These are phyloP conservation scores for Melolontha melolontha DNA, from an alignment of 2,888 invertebrate genomes.

Conservation along the genomic window DNA sequence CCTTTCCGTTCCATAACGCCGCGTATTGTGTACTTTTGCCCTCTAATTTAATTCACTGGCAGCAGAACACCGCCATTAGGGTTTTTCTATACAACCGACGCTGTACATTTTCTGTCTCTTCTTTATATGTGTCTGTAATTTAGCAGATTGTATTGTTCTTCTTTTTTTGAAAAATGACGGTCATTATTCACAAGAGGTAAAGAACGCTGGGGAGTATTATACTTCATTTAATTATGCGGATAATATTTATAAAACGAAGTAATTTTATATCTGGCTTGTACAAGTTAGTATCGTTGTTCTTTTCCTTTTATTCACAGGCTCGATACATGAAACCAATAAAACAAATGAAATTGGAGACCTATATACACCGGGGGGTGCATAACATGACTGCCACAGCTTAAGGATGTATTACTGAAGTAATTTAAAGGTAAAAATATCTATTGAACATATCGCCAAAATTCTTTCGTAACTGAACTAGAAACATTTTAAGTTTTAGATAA, in stretches of 20 bases:
- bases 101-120: constrained; percentile 18
- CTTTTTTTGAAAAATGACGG: constrained; percentile 4
- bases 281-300: too few relatives aligned
- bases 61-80: constrained; percentile 24
- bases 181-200: constrained; percentile 7
- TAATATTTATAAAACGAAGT: constrained; percentile 10
- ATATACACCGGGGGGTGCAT: too few relatives aligned
- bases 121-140: constrained; percentile 3
- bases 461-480: too few relatives aligned
- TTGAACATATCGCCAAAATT: too few relatives aligned
- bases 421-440: too few relatives aligned
- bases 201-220: not conserved
- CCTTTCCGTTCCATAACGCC: constrained; percentile 2
- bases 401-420: too few relatives aligned
- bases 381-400: too few relatives aligned
- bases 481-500: too few relatives aligned
- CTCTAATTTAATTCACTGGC: constrained; percentile 28
- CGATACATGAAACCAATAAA: too few relatives aligned
- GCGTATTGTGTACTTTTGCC: constrained; percentile 24
- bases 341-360: too few relatives aligned
- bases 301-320: too few relatives aligned
- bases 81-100: constrained; percentile 21
- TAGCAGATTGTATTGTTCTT: constrained; percentile 11
- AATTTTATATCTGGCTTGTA: constrained; percentile 1
- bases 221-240: constrained; percentile 19